phyloP scores from a whole-genome alignment of 1,140 invertebrate genomes.

The Cyrtorhinus lividipennis region DNA sequence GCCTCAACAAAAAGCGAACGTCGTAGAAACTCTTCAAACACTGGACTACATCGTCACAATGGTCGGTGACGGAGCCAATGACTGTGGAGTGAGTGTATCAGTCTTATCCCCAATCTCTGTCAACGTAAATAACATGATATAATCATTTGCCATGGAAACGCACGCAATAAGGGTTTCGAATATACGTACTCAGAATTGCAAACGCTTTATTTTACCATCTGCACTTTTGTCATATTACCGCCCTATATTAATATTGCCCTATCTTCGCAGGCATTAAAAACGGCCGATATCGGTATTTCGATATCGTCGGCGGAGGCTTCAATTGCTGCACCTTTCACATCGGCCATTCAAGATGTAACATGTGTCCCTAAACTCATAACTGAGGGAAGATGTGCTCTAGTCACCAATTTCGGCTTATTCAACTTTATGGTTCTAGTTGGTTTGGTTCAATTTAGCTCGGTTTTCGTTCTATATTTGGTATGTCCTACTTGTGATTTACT shows the following conservation, averaged over 20 bases:
- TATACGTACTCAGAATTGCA: neutral
- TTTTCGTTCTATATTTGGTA: slow-evolving; percentile 75
- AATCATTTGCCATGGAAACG: neutral
- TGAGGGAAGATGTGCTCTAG: slow-evolving; percentile 79
- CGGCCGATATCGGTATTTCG: slow-evolving; percentile 86
- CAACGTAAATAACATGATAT: neutral
- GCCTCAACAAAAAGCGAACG: slow-evolving; percentile 86
- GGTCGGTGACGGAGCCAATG: slow-evolving; percentile 86
- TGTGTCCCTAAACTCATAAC: slow-evolving; percentile 66
- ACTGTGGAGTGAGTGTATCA: slow-evolving; percentile 52
- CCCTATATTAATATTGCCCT: no score
- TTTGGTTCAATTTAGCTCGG: slow-evolving; percentile 86
- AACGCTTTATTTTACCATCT: no score
- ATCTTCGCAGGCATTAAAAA: slow-evolving; percentile 67
- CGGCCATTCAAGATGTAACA: slow-evolving; percentile 68
- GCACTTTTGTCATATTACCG: no score
- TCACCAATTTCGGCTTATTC: slow-evolving; percentile 89
- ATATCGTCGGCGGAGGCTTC: slow-evolving; percentile 84
- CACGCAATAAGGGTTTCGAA: neutral
- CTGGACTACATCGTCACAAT: slow-evolving; percentile 72
- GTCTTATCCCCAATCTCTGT: no score
- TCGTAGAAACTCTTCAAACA: slow-evolving; percentile 68
- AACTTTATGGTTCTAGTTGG: slow-evolving; percentile 95
- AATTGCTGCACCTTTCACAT: slow-evolving; percentile 90
- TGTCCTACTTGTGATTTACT: slow-evolving; percentile 23